Percentiles rank a stretch among this genome's conserved stretches.
phyloP scores from a whole-genome alignment of 2,888 invertebrate genomes.

The Lochmaea capreae region DNA sequence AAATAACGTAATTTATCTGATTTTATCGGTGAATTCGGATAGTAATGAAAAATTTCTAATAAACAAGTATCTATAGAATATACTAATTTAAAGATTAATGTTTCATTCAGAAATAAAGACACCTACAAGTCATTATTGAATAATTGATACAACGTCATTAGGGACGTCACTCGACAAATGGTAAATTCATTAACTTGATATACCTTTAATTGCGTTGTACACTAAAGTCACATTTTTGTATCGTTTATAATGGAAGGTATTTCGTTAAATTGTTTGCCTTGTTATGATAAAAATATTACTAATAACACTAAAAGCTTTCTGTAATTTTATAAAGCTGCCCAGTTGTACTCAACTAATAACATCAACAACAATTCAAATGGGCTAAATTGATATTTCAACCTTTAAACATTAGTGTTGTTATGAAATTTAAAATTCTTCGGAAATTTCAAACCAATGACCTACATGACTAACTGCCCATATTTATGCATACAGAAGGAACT shows the following conservation, averaged over 20 bases:
- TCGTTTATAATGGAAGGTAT: constrained; percentile 24
- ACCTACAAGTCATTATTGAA: constrained; percentile 47
- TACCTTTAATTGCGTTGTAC: constrained; percentile 23
- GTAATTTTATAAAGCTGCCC: constrained; percentile 1
- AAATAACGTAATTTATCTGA: not conserved
- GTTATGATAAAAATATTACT: constrained; percentile 28
- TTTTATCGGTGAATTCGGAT: not conserved
- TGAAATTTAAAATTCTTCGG: no score
- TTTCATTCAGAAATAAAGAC: constrained; percentile 40
- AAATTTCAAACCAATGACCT: no score
- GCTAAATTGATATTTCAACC: not conserved
- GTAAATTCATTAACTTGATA: constrained; percentile 37
- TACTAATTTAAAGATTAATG: constrained; percentile 22
- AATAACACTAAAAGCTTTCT: constrained; percentile 36
- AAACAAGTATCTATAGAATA: no score
- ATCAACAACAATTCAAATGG: not conserved
- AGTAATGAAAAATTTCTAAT: no score
- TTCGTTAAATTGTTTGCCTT: constrained; percentile 17
- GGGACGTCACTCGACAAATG: constrained; percentile 39
- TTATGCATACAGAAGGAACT: no score
- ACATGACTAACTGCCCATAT: no score
- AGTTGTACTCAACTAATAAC: constrained; percentile 2
- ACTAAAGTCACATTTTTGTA: constrained; percentile 19
- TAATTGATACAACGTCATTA: constrained; percentile 41
- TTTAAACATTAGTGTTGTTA: not conserved